These are phyloP conservation scores for Lycophotia porphyrea DNA, from an alignment of 2,888 invertebrate genomes.

Conservation along the genomic window DNA sequence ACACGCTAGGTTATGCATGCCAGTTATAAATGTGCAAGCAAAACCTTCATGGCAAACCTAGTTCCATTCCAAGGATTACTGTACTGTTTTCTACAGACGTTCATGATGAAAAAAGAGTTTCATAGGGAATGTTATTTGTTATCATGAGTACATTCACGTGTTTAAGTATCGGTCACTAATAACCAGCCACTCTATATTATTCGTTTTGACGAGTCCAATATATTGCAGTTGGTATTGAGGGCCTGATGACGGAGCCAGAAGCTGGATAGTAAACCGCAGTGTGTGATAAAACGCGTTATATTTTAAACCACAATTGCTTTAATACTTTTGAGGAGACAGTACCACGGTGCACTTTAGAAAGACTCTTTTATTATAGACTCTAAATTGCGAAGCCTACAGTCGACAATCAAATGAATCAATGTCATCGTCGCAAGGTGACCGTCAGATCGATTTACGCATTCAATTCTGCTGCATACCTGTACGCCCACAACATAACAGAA, in stretches of 20 bases:
- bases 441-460: slow-evolving; percentile 40
- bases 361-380: not conserved
- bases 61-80: too few relatives aligned
- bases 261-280: not conserved
- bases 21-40: too few relatives aligned
- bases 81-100: too few relatives aligned
- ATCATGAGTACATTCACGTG: too few relatives aligned
- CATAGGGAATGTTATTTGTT: too few relatives aligned
- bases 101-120: too few relatives aligned
- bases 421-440: not conserved
- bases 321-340: not conserved
- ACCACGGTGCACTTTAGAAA: not conserved
- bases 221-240: not conserved
- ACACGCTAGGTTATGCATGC: too few relatives aligned
- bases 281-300: not conserved
- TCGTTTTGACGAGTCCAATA: not conserved
- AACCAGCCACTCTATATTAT: too few relatives aligned
- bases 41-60: too few relatives aligned
- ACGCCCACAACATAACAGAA: slow-evolving; percentile 17
- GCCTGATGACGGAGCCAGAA: not conserved
- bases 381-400: not conserved
- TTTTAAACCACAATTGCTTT: not conserved
- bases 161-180: too few relatives aligned
- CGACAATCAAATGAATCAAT: slow-evolving; percentile 6
- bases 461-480: slow-evolving; percentile 11